Conservation (phyloP, 2,113 vertebrate species). For the Pteronura brasiliensis region DNA sequence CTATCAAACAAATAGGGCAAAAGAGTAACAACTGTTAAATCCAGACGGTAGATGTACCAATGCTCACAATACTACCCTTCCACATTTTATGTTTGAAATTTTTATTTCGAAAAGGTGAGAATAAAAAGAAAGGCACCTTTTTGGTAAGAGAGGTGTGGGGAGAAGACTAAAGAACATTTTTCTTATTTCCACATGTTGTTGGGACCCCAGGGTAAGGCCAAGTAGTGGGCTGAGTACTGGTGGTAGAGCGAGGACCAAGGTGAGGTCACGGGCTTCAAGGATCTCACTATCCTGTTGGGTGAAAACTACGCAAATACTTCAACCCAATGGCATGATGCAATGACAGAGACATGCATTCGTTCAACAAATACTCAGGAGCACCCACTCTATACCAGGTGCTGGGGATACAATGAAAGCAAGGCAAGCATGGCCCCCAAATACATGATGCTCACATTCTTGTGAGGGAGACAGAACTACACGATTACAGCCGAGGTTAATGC, state of each 20-base stretch:
- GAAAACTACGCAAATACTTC: not conserved
- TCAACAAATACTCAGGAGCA: not conserved
- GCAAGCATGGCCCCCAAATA: not conserved
- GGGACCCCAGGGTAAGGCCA: not conserved
- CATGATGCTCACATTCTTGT: not conserved
- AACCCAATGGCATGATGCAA: not conserved
- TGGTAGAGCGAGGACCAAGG: not conserved
- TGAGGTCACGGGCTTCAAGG: not conserved
- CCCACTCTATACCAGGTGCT: not conserved
- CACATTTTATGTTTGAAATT: constrained; percentile 5
- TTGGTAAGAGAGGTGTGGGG: not conserved
- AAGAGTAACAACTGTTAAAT: not conserved
- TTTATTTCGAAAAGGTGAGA: not conserved
- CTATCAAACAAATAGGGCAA: not conserved
- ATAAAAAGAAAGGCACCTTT: not conserved
- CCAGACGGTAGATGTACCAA: not conserved
- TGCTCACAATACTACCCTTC: not conserved
- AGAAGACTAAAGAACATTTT: not conserved
- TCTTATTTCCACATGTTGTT: not conserved
- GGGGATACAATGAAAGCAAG: not conserved
- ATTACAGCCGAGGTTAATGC: not conserved
- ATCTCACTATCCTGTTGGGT: not conserved
- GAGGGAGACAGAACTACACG: not conserved
- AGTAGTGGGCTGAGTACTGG: not conserved
- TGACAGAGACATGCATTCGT: not conserved